Percentiles rank a stretch among this genome's conserved stretches.
phyloP scores from a whole-genome alignment of 2,113 vertebrate species.

The Phalacrocorax pelagicus region DNA sequence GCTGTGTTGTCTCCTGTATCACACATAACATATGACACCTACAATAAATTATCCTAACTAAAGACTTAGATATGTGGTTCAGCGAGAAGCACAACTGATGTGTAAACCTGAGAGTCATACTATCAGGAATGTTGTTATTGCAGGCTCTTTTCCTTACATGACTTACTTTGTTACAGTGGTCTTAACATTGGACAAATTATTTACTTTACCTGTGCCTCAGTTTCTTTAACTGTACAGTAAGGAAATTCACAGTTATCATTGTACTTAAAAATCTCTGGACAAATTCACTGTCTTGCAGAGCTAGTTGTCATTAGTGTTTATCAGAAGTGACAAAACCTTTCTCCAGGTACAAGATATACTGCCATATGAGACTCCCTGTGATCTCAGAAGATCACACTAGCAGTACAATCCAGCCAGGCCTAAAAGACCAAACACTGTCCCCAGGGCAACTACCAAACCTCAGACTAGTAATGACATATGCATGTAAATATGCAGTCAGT shows the following conservation, averaged over 20 bases:
- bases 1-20: background rate
- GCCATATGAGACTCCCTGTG: background rate
- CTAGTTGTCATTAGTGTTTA: background rate
- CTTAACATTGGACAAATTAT: background rate
- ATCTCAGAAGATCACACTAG: background rate
- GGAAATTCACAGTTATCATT: background rate
- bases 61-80: background rate
- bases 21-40: background rate
- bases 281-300: background rate
- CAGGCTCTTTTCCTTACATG: background rate
- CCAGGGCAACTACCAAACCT: background rate
- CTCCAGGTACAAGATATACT: background rate
- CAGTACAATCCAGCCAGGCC: background rate
- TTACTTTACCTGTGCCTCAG: background rate
- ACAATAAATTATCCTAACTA: background rate
- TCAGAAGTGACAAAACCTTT: background rate
- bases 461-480: background rate
- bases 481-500: background rate
- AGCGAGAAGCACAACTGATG: accelerated
- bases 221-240: background rate
- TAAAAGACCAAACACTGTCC: background rate
- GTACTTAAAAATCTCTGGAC: background rate
- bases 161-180: background rate
- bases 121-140: background rate
- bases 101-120: background rate